A percentile compares a stretch with the other conserved stretches of the same genome.
Conservation (phyloP, 2,888 invertebrate genomes). For the Cantharis rufa region DNA sequence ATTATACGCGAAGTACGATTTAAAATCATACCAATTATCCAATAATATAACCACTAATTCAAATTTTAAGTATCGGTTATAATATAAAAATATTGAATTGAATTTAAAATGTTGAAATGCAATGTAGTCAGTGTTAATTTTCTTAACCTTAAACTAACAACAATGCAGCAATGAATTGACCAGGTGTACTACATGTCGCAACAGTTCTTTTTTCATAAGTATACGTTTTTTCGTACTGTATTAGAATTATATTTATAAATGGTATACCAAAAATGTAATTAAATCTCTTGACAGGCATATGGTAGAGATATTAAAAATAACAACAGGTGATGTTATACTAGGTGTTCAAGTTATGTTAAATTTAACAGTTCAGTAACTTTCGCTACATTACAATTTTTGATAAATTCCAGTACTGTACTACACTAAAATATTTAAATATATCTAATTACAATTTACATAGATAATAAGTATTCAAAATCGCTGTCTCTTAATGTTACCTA, state of each 20-base stretch:
- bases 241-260: background rate
- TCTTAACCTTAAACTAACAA: background rate
- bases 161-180: background rate
- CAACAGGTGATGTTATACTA: background rate
- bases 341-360: background rate
- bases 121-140: background rate
- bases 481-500: background rate
- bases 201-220: background rate
- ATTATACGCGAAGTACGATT: background rate
- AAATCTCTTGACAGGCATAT: background rate
- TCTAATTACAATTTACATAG: background rate
- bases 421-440: background rate
- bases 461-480: background rate
- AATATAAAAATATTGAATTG: background rate
- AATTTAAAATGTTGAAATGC: background rate
- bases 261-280: background rate
- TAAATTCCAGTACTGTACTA: background rate
- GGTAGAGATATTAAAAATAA: background rate
- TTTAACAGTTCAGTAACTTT: background rate
- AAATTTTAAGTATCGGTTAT: too few relatives aligned
- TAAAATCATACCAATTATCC: background rate
- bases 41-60: background rate
- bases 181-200: background rate
- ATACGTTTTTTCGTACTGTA: background rate
- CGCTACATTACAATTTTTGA: background rate